Percentiles rank a stretch among this genome's conserved stretches.
These are phyloP conservation scores for Amblyraja radiata DNA, from an alignment of 2,797 vertebrate species.

Conservation along the genomic window DNA sequence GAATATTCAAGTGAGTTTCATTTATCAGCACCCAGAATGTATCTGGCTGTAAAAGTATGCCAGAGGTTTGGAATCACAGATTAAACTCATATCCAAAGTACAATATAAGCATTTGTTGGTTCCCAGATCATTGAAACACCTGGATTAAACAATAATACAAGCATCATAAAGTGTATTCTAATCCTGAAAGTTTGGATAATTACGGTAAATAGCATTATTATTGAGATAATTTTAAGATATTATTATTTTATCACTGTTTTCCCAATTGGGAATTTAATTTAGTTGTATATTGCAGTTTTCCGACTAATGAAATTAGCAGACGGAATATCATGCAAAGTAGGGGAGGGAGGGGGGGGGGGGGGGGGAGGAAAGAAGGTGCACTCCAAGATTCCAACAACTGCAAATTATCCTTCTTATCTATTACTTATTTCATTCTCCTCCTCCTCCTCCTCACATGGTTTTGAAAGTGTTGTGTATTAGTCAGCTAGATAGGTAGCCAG, in stretches of 20 bases:
- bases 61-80: neutral
- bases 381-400: neutral
- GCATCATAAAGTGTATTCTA: neutral
- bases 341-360: too few relatives aligned
- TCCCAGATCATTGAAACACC: neutral
- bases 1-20: conserved; percentile 4
- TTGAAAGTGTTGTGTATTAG: neutral
- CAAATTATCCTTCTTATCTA: neutral
- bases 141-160: neutral
- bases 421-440: neutral
- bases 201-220: neutral
- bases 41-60: neutral
- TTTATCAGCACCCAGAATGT: neutral
- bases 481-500: neutral
- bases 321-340: neutral
- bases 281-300: neutral
- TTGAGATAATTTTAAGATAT: neutral
- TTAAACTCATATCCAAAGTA: neutral
- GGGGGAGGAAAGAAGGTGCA: neutral
- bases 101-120: neutral
- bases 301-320: neutral
- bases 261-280: neutral
- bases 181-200: neutral
- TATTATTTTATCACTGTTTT: neutral
- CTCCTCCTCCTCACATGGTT: neutral